Base-by-base conservation (phyloP, 92 coral and sea anemone genomes). In the Bergia puertoricense region DNA sequence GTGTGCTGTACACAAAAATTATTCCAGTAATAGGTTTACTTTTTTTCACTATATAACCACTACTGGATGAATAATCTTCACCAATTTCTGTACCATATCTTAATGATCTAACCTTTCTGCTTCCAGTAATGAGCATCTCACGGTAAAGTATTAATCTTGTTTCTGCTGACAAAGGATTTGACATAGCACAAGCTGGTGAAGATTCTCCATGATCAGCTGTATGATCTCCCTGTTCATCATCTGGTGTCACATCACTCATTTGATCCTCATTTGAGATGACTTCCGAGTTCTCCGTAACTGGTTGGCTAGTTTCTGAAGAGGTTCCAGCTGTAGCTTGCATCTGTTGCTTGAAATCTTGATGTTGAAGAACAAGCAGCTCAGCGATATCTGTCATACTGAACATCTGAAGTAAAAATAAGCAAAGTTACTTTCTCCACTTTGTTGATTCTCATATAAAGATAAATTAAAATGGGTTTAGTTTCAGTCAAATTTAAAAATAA, bases 341-440 rank as follows among this genome's bases (percentile, higher is more conserved):
- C 18, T 81, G 57, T 38, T 38, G 66, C 45, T 84, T 84, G 11
- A 84, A 84, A 16, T 84, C 87, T 46, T 74, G 79, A 50, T 84
- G 87, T 18, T 69, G 87, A 23, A 37, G 22, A 39, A 84, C 87
- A 8, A 84, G 79, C 46, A 84, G 87, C 23, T 84, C 87, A 1
- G 87, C 87, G 6, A 84, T 84, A 36, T 84, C 87, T 37, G 79
- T 79, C 87, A 84, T 84, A 45, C 87, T 84, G 43, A 84, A 84
- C 87, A 84, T 50, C 87, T 84, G 48, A 14, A 51, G 16, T 8
- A 51, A 71, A 4, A 46, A 44, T 8, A 46, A 73, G 30, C 11
- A n/a, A 30, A 18, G 2, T 23, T 48, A 54, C 4, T 50, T 16
- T 48, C 13, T 45, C 41, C 62, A 54, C 6, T n/a, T 11, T 16